Evolutionary conservation across 2,888 invertebrate species (phyloP), one percentile per base, ranked within the genome.

Genomic region (Eucera pruinosa): DNA sequence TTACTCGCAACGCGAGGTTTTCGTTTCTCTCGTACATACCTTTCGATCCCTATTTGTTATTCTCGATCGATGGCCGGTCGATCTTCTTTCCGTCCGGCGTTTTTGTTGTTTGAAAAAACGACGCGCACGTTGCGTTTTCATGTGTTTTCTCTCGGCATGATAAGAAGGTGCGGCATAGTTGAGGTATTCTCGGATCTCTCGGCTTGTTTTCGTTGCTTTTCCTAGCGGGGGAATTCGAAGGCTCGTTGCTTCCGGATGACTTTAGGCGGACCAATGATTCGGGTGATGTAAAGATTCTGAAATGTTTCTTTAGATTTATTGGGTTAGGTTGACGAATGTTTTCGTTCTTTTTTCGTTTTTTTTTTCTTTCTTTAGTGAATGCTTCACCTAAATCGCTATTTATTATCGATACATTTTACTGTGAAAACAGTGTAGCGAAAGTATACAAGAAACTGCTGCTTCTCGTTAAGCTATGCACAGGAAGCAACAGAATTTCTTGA

Each of bases 61-160:
- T 30, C 15, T 13, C 15, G 2, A n/a, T 47, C 33, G n/a, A 20
- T 45, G 5, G 25, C 23, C 4, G 45, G 9, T 6, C 36, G 36
- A 36, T 7, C 62, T 9, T 36, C 39, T n/a, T 62, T 25, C 48
- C 33, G n/a, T 20, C 55, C 48, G 18, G 7, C 55, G 20, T 7
- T 36, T 20, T 55, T 76, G 76, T 76, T 76, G 66, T 75, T 50
- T 75, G 55, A 76, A 76, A 76, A 76, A 76, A 75, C 76, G 54
- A 15, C 18, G 25, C 39, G 20, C 11, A 23, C 48, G 25, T 55
- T 41, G n/a, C n/a, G 39, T 27, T 20, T 54, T 52, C n/a, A n/a
- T n/a, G n/a, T 57, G 30, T 64, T 64, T 64, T 52, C 45, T 39
- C 54, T 23, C 13, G 15, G 61, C 15, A 3, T 11, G n/a, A 50